Evolutionary conservation across 2,797 vertebrate species (phyloP), one percentile per base, ranked within the genome.

Genomic region (Leuciscus waleckii): DNA sequence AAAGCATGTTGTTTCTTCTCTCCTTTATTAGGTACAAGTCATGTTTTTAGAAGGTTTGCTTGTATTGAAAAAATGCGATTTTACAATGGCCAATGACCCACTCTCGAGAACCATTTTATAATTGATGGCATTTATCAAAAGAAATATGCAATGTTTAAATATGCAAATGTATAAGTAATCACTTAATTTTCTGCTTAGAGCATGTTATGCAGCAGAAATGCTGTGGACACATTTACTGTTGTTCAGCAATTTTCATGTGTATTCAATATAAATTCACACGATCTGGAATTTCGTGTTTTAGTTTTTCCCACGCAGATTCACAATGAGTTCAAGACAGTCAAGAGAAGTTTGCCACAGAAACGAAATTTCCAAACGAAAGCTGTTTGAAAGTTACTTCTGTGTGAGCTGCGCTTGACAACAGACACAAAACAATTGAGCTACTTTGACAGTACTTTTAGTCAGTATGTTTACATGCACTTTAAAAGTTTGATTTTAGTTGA

Each of bases 1-100:
- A 94, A 94, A 95, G 94, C 86, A 92, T 92, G 93, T 94, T 94
- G 89, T 93, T 93, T 94, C 93, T 92, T 92, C 26, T 35, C 92
- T 90, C 90, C 69, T 61, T 65, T 78, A 83, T 76, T 79, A 84
- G 63, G 78, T 37, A 69, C 61, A 79, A 82, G 74, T 75, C 26
- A 10, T 76, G 79, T 65, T 85, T 67, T 56, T 67, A 49, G 63
- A 85, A 80, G 32, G 75, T 49, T 7, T 56, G 56, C 2, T 37
- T 82, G 68, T 82, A 81, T 79, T 79, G 41, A 7, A 76, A 76
- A 56, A 84, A 78, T 58, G 13, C 67, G 43, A 78, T 84, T 81
- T 49, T 74, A 67, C 23, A 71, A 76, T 56, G 75, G 41, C 8
- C 70, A 84, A 6, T 67, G 9, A 63, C 23, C 70, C 43, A 32